Evolutionary conservation across 2,888 invertebrate species (phyloP).

Genomic region (Dioctria linearis): DNA sequence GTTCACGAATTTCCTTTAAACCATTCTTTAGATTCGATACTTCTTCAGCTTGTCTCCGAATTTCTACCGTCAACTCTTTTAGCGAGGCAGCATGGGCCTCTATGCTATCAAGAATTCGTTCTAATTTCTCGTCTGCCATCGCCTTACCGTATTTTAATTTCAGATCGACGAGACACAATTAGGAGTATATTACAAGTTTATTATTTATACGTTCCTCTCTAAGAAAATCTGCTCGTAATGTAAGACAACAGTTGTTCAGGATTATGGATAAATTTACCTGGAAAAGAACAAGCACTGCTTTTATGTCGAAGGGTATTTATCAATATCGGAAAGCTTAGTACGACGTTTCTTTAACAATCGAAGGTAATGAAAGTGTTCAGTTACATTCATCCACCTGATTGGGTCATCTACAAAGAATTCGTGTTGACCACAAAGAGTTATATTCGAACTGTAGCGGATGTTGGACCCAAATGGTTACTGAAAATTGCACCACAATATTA

Average conservation of each 20-base stretch:
- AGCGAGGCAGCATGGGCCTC: too few species aligned
- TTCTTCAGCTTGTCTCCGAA: too few species aligned
- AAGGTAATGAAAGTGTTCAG: slow-evolving; percentile 99
- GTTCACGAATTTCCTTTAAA: too few species aligned
- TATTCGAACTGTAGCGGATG: slow-evolving; percentile 98
- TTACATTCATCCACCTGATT: slow-evolving; percentile 98
- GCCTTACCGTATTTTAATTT: too few species aligned
- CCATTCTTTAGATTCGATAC: too few species aligned
- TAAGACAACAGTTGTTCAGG: slow-evolving; percentile 94
- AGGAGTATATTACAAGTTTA: too few species aligned
- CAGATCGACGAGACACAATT: too few species aligned
- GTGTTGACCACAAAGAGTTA: slow-evolving; percentile 99
- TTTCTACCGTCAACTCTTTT: too few species aligned
- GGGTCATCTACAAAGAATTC: slow-evolving; percentile 99
- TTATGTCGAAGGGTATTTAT: slow-evolving; percentile 99
- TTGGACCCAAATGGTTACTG: slow-evolving; percentile 97
- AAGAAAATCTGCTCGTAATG: slow-evolving; percentile 91
- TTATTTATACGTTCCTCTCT: too few species aligned
- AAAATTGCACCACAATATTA: slow-evolving; percentile 98
- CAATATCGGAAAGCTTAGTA: slow-evolving; percentile 97
- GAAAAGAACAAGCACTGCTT: slow-evolving; percentile 96
- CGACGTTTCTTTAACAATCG: slow-evolving; percentile 97
- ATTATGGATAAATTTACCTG: slow-evolving; percentile 99
- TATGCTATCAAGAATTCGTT: too few species aligned
- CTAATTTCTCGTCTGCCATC: too few species aligned